phyloP scores from a whole-genome alignment of 2,797 vertebrate species.

The Coreius guichenoti region DNA sequence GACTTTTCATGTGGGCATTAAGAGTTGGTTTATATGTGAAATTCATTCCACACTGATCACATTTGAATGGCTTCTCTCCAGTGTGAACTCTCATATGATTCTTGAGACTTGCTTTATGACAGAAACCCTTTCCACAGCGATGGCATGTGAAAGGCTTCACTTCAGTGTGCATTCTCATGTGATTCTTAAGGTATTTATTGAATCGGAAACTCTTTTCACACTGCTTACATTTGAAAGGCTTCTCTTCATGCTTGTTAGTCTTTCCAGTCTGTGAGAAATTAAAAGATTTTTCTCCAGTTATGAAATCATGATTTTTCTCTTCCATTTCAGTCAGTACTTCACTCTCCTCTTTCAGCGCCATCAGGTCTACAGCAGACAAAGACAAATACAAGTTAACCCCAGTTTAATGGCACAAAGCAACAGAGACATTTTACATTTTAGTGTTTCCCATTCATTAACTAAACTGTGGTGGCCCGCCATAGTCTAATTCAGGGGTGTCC shows the following conservation, averaged over 20 bases:
- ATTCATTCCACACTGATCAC: background rate
- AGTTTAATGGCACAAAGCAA: background rate
- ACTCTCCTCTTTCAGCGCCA: background rate
- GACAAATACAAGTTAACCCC: background rate
- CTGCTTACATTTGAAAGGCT: slow-evolving; percentile 2
- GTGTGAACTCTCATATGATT: slow-evolving; percentile 6
- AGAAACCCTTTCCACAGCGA: background rate
- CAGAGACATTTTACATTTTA: background rate
- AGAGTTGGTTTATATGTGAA: background rate
- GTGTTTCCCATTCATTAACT: no score
- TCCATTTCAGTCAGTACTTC: background rate
- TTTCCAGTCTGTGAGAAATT: no score
- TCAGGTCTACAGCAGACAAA: background rate
- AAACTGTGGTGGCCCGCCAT: no score
- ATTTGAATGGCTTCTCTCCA: background rate
- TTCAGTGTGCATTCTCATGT: background rate
- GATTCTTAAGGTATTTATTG: slow-evolving; percentile 7
- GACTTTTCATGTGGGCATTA: slow-evolving; percentile 3
- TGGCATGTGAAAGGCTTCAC: background rate
- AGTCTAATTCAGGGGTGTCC: no score
- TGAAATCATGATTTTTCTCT: background rate
- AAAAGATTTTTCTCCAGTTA: background rate
- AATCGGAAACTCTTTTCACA: background rate
- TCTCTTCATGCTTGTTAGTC: background rate
- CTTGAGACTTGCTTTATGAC: slow-evolving; percentile 15